A percentile compares a stretch with the other conserved stretches of the same genome.
Conservation (phyloP, 2,797 vertebrate genomes). For the Rhadinocentrus ornatus region DNA sequence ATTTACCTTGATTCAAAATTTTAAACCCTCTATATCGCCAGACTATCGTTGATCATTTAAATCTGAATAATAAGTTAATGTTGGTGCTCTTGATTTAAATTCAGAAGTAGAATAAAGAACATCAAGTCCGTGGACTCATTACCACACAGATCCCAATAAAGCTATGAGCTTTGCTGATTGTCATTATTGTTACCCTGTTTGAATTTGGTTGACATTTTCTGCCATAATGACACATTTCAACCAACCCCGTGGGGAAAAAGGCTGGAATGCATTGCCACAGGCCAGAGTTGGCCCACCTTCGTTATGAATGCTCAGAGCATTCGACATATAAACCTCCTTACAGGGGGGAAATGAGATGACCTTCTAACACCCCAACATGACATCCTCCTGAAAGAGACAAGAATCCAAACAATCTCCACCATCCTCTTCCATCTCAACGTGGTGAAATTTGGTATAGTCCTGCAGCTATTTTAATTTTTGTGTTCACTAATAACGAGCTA, state of each 20-base stretch:
- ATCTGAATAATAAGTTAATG: not conserved
- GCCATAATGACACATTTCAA: conserved; percentile 63
- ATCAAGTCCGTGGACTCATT: not conserved
- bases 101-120: too few relatives aligned
- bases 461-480: conserved; percentile 46
- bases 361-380: conserved; percentile 48
- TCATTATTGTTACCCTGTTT: conserved; percentile 44
- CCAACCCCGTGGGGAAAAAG: conserved; percentile 34
- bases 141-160: not conserved
- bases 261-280: conserved; percentile 30
- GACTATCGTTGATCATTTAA: not conserved
- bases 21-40: not conserved
- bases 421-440: conserved; percentile 25
- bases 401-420: conserved; percentile 45
- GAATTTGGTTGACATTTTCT: conserved; percentile 71
- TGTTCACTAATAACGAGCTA: conserved; percentile 2
- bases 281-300: conserved; percentile 35
- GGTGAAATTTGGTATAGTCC: conserved; percentile 16
- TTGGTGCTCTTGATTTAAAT: not conserved
- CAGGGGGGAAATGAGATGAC: conserved; percentile 51
- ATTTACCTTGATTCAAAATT: not conserved
- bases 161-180: conserved; percentile 17
- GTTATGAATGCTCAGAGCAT: conserved; percentile 57
- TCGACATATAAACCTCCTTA: conserved; percentile 35
- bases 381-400: conserved; percentile 38